Conservation (phyloP, 2,113 vertebrate species). For the Brevimyrus niger region DNA sequence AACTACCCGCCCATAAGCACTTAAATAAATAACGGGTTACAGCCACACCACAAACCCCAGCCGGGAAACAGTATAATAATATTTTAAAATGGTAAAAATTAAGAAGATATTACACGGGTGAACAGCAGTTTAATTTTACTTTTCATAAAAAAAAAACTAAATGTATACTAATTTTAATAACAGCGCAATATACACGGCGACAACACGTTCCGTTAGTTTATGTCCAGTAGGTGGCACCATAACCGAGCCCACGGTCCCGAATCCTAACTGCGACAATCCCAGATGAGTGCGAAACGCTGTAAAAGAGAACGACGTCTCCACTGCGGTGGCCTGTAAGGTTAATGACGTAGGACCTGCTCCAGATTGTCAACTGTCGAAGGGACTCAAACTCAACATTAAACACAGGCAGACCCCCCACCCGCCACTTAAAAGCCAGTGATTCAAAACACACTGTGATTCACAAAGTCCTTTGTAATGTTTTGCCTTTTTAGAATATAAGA, state of each 20-base stretch:
- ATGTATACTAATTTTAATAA: neutral
- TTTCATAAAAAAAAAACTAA: neutral
- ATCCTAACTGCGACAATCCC: neutral
- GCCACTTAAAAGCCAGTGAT: neutral
- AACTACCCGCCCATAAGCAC: neutral
- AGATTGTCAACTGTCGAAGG: neutral
- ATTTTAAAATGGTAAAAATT: neutral
- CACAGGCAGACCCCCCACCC: neutral
- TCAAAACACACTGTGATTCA: neutral
- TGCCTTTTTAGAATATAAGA: neutral
- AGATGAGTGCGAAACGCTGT: neutral
- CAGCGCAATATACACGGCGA: neutral
- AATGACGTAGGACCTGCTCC: neutral
- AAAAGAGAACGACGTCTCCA: neutral
- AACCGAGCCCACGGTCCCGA: neutral
- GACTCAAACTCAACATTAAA: neutral
- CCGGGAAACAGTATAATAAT: neutral
- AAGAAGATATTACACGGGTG: neutral
- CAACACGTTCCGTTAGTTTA: neutral
- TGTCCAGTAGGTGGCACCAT: neutral
- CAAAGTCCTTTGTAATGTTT: neutral
- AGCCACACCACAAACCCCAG: neutral
- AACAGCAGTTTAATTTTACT: neutral
- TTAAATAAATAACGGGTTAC: neutral
- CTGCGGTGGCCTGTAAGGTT: neutral